A percentile compares a stretch with the other conserved stretches of the same genome.
These are phyloP conservation scores for Turdus rufiventris DNA, from an alignment of 2,113 vertebrate genomes.

Conservation along the genomic window DNA sequence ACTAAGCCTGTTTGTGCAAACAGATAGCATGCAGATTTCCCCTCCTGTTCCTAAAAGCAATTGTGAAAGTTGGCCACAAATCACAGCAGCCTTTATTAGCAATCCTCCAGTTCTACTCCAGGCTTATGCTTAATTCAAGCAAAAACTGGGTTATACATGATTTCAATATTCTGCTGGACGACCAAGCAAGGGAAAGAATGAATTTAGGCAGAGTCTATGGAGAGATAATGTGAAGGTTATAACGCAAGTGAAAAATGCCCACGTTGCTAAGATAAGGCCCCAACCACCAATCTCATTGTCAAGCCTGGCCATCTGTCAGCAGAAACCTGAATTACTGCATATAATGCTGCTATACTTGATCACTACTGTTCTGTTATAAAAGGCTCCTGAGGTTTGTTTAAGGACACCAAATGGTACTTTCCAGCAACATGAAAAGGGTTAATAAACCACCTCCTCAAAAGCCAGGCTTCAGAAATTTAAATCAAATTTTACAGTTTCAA, in stretches of 20 bases:
- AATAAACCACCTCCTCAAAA: conserved; percentile 19
- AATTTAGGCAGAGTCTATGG: background rate
- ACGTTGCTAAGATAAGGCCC: conserved; percentile 12
- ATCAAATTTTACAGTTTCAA: conserved; percentile 9
- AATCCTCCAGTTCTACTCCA: background rate
- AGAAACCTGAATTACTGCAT: conserved; percentile 55
- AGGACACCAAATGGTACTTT: background rate
- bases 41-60: background rate
- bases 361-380: conserved; percentile 15
- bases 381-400: background rate
- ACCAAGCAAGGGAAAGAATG: background rate
- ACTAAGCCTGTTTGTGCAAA: background rate
- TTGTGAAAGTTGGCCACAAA: background rate
- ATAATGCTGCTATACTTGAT: conserved; percentile 45
- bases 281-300: conserved; percentile 52
- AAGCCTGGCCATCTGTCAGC: conserved; percentile 51
- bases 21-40: background rate
- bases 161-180: conserved; percentile 21
- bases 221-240: conserved; percentile 42
- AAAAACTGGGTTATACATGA: background rate
- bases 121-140: background rate
- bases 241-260: conserved; percentile 17
- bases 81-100: background rate
- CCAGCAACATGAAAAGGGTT: conserved; percentile 37
- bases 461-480: background rate